These are phyloP conservation scores for Parotia lawesii DNA, from an alignment of 2,113 vertebrate genomes.

Conservation along the genomic window DNA sequence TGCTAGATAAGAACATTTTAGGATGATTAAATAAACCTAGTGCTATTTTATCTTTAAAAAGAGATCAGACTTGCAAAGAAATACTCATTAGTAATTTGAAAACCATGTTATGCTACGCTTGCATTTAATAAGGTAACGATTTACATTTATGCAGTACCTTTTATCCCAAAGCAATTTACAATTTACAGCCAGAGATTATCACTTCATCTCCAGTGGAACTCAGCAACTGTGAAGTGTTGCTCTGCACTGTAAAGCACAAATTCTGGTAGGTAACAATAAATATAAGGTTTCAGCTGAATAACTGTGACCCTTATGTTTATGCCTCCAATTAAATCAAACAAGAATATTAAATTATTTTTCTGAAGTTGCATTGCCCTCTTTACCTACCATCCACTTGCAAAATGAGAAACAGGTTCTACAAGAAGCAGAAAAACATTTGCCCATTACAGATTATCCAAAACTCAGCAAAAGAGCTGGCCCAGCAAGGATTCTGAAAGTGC, in stretches of 20 bases:
- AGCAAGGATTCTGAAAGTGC: background rate
- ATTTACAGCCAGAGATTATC: conserved; percentile 55
- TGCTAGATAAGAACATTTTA: conserved; percentile 11
- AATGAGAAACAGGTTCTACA: background rate
- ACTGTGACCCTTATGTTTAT: background rate
- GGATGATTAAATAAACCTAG: background rate
- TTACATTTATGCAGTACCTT: conserved; percentile 50
- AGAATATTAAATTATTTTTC: background rate
- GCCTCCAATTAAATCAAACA: background rate
- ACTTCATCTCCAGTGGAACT: conserved; percentile 40
- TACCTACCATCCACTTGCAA: background rate
- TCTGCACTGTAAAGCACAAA: conserved; percentile 15
- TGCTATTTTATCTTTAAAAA: conserved; percentile 2
- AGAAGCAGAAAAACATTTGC: background rate
- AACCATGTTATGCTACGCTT: conserved; percentile 38
- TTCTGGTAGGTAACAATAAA: conserved; percentile 42
- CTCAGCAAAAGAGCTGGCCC: background rate
- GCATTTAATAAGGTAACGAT: conserved; percentile 39
- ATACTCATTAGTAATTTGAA: conserved; percentile 44
- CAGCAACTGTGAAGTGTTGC: conserved; percentile 17
- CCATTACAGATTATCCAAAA: background rate
- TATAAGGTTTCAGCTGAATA: conserved; percentile 1
- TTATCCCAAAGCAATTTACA: conserved; percentile 60
- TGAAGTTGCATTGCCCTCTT: background rate
- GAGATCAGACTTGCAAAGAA: conserved; percentile 8